Base-by-base conservation (phyloP, 37 sponge, comb jelly and placozoan species). In the Tethya wilhelma region DNA sequence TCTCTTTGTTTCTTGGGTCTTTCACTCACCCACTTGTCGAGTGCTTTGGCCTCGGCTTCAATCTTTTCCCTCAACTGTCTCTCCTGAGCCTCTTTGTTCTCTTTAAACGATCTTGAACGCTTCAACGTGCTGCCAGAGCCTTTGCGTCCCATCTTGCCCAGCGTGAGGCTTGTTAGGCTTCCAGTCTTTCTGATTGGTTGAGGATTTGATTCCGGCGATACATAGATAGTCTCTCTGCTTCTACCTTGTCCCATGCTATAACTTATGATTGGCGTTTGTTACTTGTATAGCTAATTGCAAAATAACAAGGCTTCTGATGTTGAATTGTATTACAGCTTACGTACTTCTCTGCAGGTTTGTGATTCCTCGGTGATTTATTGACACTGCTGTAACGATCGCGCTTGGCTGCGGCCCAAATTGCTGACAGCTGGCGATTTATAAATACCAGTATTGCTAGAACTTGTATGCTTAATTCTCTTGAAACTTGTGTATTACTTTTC, bases 1-100 rank as follows among this genome's bases (percentile, higher is more conserved):
- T 38, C 32, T 12, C 59, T 37, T 34, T 56, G 30, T 9, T 59
- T 79, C 39, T 38, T 59, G 34, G 75, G 68, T 17, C 56, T 0
- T 58, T 90, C 82, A n/a, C 59, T 79, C 25, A 86, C 87, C 92
- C 92, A 91, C 30, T 77, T 76, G 43, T 91, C 81, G 42, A 91
- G 59, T 22, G 60, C 60, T 39, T 62, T 86, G 28, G 83, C 87
- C 56, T 91, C 92, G 40, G 14, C 37, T 26, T 86, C 87, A 7
- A 91, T 73, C 67, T 64, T 86, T 25, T 78, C 79, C 53, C 74
- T 25, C n/a, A 91, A 69, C 32, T 31, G 73, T 41, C 39, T 17
- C 22, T 83, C 87, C 55, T 83, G 87, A 0, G n/a, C 59, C 58
- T 85, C 87, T 40, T 78, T 72, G 75, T 49, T 86, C 30, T 82